Percentiles rank a stretch among this genome's conserved stretches.
Evolutionary conservation across 2,113 vertebrate species (phyloP).

Genomic region (Brevimyrus niger): DNA sequence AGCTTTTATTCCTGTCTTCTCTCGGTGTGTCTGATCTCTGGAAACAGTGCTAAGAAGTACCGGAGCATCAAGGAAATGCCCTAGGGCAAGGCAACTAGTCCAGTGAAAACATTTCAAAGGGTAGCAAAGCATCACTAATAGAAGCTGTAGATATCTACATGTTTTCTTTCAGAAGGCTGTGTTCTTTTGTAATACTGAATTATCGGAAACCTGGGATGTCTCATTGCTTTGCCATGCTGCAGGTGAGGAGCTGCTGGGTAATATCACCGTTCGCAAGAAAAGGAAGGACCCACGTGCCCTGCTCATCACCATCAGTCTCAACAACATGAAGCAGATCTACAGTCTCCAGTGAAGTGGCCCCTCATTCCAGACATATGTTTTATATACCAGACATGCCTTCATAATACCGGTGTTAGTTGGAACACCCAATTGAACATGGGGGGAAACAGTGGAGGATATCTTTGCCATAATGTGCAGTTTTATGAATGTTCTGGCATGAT

Average conservation of each 20-base stretch:
- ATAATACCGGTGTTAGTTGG: neutral
- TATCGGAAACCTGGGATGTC: neutral
- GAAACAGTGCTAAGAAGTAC: neutral
- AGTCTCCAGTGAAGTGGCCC: slow-evolving; percentile 61
- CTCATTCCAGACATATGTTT: neutral
- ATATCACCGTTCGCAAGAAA: slow-evolving; percentile 75
- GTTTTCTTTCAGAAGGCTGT: neutral
- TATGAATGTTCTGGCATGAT: neutral
- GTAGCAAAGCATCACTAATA: neutral
- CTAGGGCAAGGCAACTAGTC: neutral
- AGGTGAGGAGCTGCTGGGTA: slow-evolving; percentile 79
- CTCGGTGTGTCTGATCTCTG: neutral
- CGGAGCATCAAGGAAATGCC: neutral
- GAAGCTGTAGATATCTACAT: neutral
- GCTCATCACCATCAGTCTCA: slow-evolving; percentile 67
- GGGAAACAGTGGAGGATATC: neutral
- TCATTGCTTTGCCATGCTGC: slow-evolving; percentile 16
- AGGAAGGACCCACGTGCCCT: slow-evolving; percentile 86
- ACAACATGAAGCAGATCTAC: slow-evolving; percentile 69
- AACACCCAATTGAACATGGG: neutral
- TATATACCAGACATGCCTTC: neutral
- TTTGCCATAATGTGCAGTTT: neutral
- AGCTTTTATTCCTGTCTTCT: neutral
- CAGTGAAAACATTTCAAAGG: neutral
- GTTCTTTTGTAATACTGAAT: neutral